Evolutionary conservation across 1,140 invertebrate species (phyloP).

Genomic region (Nephotettix cincticeps): DNA sequence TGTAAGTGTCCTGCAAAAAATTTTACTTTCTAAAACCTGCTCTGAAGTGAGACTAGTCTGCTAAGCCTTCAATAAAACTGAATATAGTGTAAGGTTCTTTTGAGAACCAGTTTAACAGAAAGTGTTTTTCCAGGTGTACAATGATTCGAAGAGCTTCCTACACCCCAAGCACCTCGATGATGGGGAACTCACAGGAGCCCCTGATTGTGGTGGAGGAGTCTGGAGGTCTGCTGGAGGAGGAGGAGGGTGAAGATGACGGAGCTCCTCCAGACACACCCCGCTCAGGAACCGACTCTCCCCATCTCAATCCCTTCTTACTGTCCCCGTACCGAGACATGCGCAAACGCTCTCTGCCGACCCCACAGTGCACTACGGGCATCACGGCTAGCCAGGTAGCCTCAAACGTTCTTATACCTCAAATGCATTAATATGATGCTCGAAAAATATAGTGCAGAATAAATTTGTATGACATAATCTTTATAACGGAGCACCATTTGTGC

Average conservation of each 20-base stretch:
- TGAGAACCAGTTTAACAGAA: background rate
- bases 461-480: too few species aligned
- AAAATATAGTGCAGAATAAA: too few species aligned
- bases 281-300: conserved; percentile 64
- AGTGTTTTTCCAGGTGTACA: background rate
- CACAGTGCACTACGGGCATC: conserved; percentile 76
- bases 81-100: background rate
- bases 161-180: conserved; percentile 40
- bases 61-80: too few species aligned
- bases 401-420: too few species aligned
- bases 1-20: too few species aligned
- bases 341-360: conserved; percentile 79
- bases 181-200: conserved; percentile 55
- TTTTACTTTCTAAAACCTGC: too few species aligned
- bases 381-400: conserved; percentile 83
- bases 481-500: too few species aligned
- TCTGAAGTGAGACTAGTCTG: too few species aligned
- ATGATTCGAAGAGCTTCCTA: conserved; percentile 49
- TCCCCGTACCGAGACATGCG: conserved; percentile 74
- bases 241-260: conserved; percentile 49
- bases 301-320: conserved; percentile 71
- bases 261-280: conserved; percentile 53
- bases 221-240: conserved; percentile 61
- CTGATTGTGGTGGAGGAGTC: conserved; percentile 80
- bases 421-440: too few species aligned